Base-by-base conservation (phyloP, 2,888 invertebrate species). In the Idaea biselata region DNA sequence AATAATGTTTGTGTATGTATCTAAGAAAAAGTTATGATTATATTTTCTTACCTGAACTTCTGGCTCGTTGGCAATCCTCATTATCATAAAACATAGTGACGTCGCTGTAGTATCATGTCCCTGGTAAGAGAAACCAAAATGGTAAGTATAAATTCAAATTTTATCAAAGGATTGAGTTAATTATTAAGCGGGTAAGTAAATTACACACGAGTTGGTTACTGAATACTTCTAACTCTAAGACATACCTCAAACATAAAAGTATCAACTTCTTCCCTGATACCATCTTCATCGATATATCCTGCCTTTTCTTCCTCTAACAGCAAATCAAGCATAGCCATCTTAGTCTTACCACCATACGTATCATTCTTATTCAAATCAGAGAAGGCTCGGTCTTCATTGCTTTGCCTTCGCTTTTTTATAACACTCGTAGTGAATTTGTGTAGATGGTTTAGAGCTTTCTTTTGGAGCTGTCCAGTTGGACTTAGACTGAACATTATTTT, bases 211-310 rank as follows among this genome's bases (percentile, higher is more conserved):
- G 1, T 44, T 3, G 11, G 44, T 14, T 11, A 11, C 33, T 14
- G 14, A 44, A 8, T 44, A 44, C 14, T 1, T 44, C 44, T 14
- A 14, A 14, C 11, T 44, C 44, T 14, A 14, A 14, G 11, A 44
- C 44, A 44, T 55, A 94, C 94, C 76, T 93, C 95, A 81, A 95
- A 95, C 93, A 95, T 94, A 70, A 95, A 95, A 0, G 95, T 95
- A 68, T 95, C 94, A 0, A 95, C 94, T 83, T 95, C 94, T 75
- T 95, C 94, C 60, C 94, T 87, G 63, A 95, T 93, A 62, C 94
- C 94, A 16, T 89, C 75, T 70, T 93, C 90, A 16, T 91, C 91
- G 44, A 95, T 79, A 1, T 84, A 86, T 0, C 93, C 93, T 63
- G 93, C 89, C 56, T 91, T 87, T 64, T 88, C 91, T 11, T 93